Percentiles rank a stretch among this genome's conserved stretches.
Evolutionary conservation across 2,888 invertebrate genomes (phyloP).

Genomic region (Agonopterix alstromeriana): DNA sequence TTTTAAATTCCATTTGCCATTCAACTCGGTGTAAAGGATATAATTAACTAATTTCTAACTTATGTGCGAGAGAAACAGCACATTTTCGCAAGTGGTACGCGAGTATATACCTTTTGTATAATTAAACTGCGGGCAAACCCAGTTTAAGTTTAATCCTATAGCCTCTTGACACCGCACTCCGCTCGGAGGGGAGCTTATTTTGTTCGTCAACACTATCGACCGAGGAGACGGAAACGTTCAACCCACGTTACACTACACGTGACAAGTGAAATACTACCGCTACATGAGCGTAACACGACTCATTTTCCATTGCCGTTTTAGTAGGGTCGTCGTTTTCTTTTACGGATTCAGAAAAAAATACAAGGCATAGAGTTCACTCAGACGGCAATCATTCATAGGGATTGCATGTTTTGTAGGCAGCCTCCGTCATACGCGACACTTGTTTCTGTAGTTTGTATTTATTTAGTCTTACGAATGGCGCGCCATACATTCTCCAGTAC

Average conservation of each 20-base stretch:
- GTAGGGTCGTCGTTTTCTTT: slow-evolving; percentile 33
- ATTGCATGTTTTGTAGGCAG: slow-evolving; percentile 61
- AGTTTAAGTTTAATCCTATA: slow-evolving; percentile 76
- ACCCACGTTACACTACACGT: slow-evolving; percentile 35
- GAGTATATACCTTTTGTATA: slow-evolving; percentile 70
- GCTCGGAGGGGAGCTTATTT: slow-evolving; percentile 68
- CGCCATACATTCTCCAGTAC: slow-evolving; percentile 27
- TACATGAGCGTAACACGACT: slow-evolving; percentile 37
- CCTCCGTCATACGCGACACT: slow-evolving; percentile 45
- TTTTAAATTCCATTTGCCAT: slow-evolving; percentile 58
- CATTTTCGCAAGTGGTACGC: slow-evolving; percentile 52
- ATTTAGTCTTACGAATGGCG: slow-evolving; percentile 43
- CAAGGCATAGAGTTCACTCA: slow-evolving; percentile 50
- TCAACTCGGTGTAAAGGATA: slow-evolving; percentile 50
- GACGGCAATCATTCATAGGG: slow-evolving; percentile 57
- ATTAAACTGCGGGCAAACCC: slow-evolving; percentile 72
- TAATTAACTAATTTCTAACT: slow-evolving; percentile 66
- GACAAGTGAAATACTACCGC: slow-evolving; percentile 53
- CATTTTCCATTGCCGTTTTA: slow-evolving; percentile 39
- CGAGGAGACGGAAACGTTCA: slow-evolving; percentile 59
- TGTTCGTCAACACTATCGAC: slow-evolving; percentile 74
- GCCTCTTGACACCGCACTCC: slow-evolving; percentile 73
- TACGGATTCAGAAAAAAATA: slow-evolving; percentile 46
- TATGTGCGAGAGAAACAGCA: slow-evolving; percentile 47
- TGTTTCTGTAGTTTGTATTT: slow-evolving; percentile 50